phyloP scores from a whole-genome alignment of 2,797 vertebrate genomes.

The Hyperoplus immaculatus region DNA sequence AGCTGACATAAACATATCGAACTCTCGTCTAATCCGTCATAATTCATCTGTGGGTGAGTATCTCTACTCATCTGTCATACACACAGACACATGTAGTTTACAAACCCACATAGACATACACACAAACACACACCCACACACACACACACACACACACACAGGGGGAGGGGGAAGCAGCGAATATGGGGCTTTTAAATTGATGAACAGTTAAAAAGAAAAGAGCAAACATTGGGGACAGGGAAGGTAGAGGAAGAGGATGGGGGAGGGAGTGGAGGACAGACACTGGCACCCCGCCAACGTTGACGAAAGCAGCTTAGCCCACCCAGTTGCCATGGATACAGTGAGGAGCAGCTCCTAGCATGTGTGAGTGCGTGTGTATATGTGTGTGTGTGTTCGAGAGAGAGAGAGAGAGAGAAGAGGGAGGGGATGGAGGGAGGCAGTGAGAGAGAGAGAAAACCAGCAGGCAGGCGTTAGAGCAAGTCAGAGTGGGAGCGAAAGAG shows the following conservation, averaged over 20 bases:
- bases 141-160: not conserved
- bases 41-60: constrained; percentile 35
- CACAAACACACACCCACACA: not conserved
- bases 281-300: constrained; percentile 87
- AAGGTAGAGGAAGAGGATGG: constrained; percentile 68
- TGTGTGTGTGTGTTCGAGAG: constrained; percentile 46
- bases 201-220: constrained; percentile 58
- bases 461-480: constrained; percentile 76
- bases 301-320: constrained; percentile 93
- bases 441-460: constrained; percentile 80
- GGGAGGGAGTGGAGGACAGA: constrained; percentile 80
- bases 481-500: constrained; percentile 81
- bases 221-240: constrained; percentile 70
- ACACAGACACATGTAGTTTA: not conserved
- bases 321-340: constrained; percentile 91
- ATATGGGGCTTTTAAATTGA: constrained; percentile 47
- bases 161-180: constrained; percentile 19
- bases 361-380: constrained; percentile 57
- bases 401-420: constrained; percentile 49
- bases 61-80: not conserved
- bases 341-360: constrained; percentile 80
- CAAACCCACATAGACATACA: not conserved
- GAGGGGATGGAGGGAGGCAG: constrained; percentile 53
- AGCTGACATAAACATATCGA: constrained; percentile 41
- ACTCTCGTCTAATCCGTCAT: constrained; percentile 45